Evolutionary conservation across 1,140 invertebrate genomes (phyloP), one percentile per base, ranked within the genome.

Genomic region (Littorina saxatilis): DNA sequence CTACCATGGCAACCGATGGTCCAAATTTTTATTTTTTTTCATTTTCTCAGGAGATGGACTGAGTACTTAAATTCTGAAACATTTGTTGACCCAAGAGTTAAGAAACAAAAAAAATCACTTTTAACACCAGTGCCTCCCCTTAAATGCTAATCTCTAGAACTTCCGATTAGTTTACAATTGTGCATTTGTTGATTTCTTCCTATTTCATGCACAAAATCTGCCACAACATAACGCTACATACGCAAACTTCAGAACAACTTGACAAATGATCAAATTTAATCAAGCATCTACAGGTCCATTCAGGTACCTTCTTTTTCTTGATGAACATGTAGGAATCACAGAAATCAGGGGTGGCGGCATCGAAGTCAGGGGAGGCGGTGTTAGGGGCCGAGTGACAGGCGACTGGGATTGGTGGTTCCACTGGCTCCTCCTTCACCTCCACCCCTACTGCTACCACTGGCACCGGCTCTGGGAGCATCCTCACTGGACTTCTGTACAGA

Each of bases 301-400:
- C n/a, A n/a, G n/a, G 17, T 68, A 83, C 82, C 82, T 83, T 77
- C 78, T 66, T 77, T 50, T 74, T 68, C 82, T 80, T 80, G 76
- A 63, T 35, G 37, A 78, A 78, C 37, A 78, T 43, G 15, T 63
- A 78, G 23, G 76, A 73, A 20, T 47, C 5, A 47, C 11, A 39
- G 66, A 35, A 7, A 35, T 68, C 29, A 58, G 40, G 13, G 47
- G 50, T 17, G 47, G 66, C 23, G 35, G 35, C 3, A 23, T 32
- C 35, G 39, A 47, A 66, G 77, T 40, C 3, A 23, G 20, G 40
- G 58, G 63, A 40, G 47, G 43, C 27, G 35, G n/a, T 37, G 50
- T 47, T 40, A 35, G 4, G 75, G n/a, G 66, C 32, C 20, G 39
- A 15, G 29, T 29, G 17, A 23, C 27, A 13, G 47, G 39, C 20